These are phyloP conservation scores for Vulpes ferrilata DNA, from an alignment of 2,113 vertebrate genomes.

Conservation along the genomic window DNA sequence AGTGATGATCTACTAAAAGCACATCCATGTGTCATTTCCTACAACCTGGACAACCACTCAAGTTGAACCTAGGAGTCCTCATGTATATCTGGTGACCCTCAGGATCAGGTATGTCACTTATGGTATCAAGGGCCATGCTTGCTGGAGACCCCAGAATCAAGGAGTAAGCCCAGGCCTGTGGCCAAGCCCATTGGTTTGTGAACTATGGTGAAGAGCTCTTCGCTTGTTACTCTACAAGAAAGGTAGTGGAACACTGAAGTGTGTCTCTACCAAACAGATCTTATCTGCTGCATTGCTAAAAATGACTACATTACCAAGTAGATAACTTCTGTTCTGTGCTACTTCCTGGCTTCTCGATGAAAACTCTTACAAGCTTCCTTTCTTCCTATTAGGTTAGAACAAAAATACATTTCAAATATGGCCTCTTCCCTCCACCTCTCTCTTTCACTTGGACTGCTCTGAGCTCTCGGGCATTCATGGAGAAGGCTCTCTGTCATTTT, in stretches of 20 bases:
- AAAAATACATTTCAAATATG: background rate
- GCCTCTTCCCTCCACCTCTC: background rate
- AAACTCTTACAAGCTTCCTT: background rate
- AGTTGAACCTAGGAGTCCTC: accelerated
- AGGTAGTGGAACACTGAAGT: background rate
- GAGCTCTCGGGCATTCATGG: background rate
- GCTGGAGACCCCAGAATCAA: background rate
- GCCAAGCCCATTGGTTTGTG: too few species aligned
- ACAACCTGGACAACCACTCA: accelerated
- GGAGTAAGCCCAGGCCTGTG: background rate
- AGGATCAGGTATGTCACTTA: background rate
- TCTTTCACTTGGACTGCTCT: background rate
- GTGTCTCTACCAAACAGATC: too few species aligned
- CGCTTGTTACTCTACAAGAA: background rate
- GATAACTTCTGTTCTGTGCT: background rate
- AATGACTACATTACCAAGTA: background rate
- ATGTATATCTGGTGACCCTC: too few species aligned
- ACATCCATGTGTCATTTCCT: accelerated
- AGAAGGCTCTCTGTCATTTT: conserved; percentile 55
- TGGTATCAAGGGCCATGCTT: background rate
- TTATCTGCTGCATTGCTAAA: background rate
- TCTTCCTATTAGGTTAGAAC: background rate
- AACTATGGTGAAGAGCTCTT: background rate
- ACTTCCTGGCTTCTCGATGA: background rate
- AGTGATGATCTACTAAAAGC: accelerated